Conservation (phyloP, 1,140 invertebrate genomes). For the Aphaenogaster rudis region DNA sequence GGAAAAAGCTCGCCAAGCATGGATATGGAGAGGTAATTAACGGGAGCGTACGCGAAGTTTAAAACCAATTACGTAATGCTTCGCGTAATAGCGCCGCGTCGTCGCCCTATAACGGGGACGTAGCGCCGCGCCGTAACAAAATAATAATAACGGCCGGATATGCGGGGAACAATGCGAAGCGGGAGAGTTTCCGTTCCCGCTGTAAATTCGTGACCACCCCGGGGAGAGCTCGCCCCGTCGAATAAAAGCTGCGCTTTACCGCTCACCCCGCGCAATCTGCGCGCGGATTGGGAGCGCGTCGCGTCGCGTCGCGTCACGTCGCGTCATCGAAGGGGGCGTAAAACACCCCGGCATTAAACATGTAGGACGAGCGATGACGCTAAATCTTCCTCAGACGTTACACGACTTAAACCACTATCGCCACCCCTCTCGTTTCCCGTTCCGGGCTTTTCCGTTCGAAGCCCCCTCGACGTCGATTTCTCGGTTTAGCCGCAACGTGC, state of each 20-base stretch:
- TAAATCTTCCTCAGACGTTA: conserved; percentile 75
- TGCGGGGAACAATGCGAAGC: conserved; percentile 21
- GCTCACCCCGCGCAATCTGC: not conserved
- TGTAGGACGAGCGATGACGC: conserved; percentile 75
- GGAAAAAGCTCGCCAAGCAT: not conserved
- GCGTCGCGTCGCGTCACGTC: conserved; percentile 27
- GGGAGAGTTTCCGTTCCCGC: not conserved
- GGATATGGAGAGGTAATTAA: conserved; percentile 26
- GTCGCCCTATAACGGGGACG: not conserved
- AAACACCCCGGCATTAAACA: conserved; percentile 77
- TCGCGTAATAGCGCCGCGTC: conserved; percentile 31
- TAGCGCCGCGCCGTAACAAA: conserved; percentile 31
- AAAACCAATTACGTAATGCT: conserved; percentile 59
- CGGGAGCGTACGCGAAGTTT: conserved; percentile 25
- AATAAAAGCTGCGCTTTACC: conserved; percentile 24
- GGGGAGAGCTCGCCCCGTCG: not conserved
- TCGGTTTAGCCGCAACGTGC: conserved; percentile 66
- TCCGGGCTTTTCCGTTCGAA: conserved; percentile 14
- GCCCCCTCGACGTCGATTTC: conserved; percentile 51
- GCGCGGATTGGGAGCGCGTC: conserved; percentile 13
- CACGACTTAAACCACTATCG: conserved; percentile 65
- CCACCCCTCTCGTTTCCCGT: conserved; percentile 5
- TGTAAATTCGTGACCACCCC: conserved; percentile 22
- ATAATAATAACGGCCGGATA: conserved; percentile 47
- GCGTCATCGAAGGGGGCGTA: conserved; percentile 59